Evolutionary conservation across 2,888 invertebrate genomes (phyloP).

Genomic region (Eurytoma californica): DNA sequence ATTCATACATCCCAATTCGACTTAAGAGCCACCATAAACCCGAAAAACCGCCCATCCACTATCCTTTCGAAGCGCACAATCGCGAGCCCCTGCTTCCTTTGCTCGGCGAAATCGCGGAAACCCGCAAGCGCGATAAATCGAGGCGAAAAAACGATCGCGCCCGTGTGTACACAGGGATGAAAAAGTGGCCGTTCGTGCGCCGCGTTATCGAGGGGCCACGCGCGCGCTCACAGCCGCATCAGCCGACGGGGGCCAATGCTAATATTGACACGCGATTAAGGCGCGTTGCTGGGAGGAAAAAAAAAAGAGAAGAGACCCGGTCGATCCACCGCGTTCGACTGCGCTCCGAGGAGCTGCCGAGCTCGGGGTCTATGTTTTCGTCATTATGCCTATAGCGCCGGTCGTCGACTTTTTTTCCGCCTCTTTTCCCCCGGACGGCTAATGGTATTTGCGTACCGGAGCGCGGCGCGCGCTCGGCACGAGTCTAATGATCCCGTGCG

Average conservation of each 20-base stretch:
- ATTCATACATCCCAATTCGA: no score
- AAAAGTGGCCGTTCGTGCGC: neutral
- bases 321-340: neutral
- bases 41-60: no score
- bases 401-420: neutral
- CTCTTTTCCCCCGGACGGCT: neutral
- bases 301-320: neutral
- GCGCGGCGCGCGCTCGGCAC: neutral
- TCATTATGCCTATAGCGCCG: neutral
- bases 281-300: neutral
- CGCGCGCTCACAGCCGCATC: neutral
- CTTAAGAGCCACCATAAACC: no score
- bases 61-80: no score
- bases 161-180: neutral
- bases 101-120: no score
- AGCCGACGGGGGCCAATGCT: neutral
- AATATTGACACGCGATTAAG: conserved; percentile 29
- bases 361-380: conserved; percentile 10
- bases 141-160: neutral
- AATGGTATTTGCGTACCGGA: neutral
- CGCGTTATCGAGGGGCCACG: neutral
- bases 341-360: neutral
- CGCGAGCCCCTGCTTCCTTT: no score
- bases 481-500: neutral
- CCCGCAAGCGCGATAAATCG: neutral